Evolutionary conservation across 2,113 vertebrate genomes (phyloP).

Genomic region (Micromys minutus): DNA sequence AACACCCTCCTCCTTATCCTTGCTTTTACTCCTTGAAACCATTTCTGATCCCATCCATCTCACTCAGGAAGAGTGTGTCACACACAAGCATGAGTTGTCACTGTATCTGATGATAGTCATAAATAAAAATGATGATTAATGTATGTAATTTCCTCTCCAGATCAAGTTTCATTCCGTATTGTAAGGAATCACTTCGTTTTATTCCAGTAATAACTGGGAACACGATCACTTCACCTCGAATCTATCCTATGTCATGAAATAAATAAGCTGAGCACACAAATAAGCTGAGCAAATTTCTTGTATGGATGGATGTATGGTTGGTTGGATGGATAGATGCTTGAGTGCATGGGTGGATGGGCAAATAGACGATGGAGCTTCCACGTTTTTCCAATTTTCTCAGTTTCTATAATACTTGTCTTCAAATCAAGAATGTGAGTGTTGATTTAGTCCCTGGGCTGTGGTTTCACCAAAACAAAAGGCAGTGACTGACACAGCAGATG

Average conservation of each 20-base stretch:
- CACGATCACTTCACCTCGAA: neutral
- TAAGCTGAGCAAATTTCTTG: neutral
- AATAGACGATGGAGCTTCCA: neutral
- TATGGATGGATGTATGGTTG: neutral
- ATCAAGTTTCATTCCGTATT: neutral
- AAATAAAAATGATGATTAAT: slow-evolving; percentile 12
- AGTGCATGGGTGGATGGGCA: too few relatives aligned
- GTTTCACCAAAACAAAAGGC: neutral
- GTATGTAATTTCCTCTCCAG: neutral
- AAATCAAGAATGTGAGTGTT: neutral
- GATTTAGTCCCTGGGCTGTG: neutral
- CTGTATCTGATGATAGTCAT: neutral
- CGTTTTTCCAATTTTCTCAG: neutral
- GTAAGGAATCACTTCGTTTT: neutral
- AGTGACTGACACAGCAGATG: neutral
- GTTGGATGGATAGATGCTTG: neutral
- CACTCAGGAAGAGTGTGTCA: neutral
- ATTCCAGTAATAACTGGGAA: neutral
- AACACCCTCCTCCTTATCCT: neutral
- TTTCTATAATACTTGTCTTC: neutral
- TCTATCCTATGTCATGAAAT: neutral
- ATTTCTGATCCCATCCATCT: neutral
- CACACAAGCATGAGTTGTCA: neutral
- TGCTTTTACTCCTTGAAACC: neutral
- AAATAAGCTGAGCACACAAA: neutral